Base-by-base conservation (phyloP, 1,140 invertebrate species). In the Hestina assimilis region DNA sequence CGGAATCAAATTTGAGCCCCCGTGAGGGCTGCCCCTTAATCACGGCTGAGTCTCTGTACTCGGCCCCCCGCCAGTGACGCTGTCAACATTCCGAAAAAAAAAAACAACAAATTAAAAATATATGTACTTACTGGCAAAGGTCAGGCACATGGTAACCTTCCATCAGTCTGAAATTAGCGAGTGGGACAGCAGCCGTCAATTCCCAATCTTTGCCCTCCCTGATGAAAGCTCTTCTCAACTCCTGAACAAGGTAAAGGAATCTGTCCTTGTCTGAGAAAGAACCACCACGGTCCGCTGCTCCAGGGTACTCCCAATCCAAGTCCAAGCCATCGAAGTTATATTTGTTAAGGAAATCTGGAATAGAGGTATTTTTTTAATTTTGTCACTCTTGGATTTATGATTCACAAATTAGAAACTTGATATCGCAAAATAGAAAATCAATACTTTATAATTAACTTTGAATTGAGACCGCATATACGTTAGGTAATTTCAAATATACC, bases 91-190 rank as follows among this genome's bases (percentile, higher is more conserved):
- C n/a, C n/a, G n/a, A n/a, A n/a, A n/a, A n/a, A n/a, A n/a, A n/a
- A 23, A 23, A 3, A 6, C 3, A 3, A 23, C 6, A 3, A 23
- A 23, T 3, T 3, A 23, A 23, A 23, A 3, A 6, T 23, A 3
- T 23, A 3, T 7, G 8, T 46, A 90, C 93, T 92, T 89, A 96
- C 94, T 94, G 90, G 92, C 95, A 96, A 23, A 97, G 84, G 77
- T 96, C 95, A 9, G 95, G 94, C 2, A 97, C 95, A 68, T 97
- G 94, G 70, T 97, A 97, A 1, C 95, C 95, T 84, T 96, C 95
- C 71, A 95, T 92, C 4, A 97, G 87, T 9, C 95, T 87, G 74
- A 96, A 96, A 77, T 95, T 96, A 0, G 95, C 95, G 12, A 96
- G 86, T 0, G 95, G 95, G 21, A 97, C 95, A 0, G 96, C 95